Evolutionary conservation across 2,888 invertebrate species (phyloP), one percentile per base, ranked within the genome.

Genomic region (Apodemia zela): DNA sequence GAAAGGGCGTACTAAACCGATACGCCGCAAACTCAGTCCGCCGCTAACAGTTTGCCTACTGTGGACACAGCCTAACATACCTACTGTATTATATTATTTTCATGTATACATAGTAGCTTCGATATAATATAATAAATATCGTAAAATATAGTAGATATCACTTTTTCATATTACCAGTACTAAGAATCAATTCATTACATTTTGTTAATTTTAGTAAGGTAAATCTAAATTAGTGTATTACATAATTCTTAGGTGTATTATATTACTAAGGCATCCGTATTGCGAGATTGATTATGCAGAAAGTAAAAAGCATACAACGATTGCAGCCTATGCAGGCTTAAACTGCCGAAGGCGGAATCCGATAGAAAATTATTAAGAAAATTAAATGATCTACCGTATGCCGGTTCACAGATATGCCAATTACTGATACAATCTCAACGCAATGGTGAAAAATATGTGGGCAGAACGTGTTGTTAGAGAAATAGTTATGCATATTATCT

Each of bases 331-430:
- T 81, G 81, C 82, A 77, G 75, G 81, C 77, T 72, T 69, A 68
- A 68, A 76, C 69, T 71, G 88, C 90, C 85, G 68, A 69, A 63
- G 84, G 90, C 84, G 65, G 71, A 73, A 77, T 77, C 72, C 86
- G 89, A 89, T 89, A 89, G 89, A 88, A 89, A 89, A 89, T 90
- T 89, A 91, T 90, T 87, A 87, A 88, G 90, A 89, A 89, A 89
- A 90, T 89, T 89, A 89, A 91, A 90, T 89, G 89, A 89, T 89
- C 87, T 87, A 87, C 87, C 78, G 84, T 82, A 76, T 77, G 81
- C 82, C 76, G 76, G 82, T 65, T 79, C 79, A 84, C 80, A 87
- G 89, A 89, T 89, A 89, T 83, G 88, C 89, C 90, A 89, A 90
- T 89, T 89, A 90, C 85, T 88, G 89, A 89, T 89, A 88, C 77